Conservation (phyloP, 2,113 vertebrate species). For the Myanophis thanlyinensis region DNA sequence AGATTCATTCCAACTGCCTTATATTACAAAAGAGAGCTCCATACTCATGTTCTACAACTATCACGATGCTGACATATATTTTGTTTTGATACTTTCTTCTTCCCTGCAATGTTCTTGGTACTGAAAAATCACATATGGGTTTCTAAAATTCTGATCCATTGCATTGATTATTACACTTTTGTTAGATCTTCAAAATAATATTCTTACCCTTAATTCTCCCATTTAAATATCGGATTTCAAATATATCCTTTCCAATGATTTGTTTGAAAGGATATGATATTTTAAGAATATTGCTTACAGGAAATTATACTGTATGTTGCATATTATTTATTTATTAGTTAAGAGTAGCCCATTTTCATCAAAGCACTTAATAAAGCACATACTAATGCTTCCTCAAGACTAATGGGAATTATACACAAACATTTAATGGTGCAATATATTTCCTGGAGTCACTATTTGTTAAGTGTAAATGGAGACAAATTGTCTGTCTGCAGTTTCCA, state of each 20-base stretch:
- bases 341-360: background rate
- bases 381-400: background rate
- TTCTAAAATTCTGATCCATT: background rate
- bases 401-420: background rate
- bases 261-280: accelerated
- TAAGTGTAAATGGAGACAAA: background rate
- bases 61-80: background rate
- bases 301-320: background rate
- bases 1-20: background rate
- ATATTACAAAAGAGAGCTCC: background rate
- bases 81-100: background rate
- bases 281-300: background rate
- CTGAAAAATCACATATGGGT: background rate
- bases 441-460: background rate
- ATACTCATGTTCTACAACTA: background rate
- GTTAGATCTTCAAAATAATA: background rate
- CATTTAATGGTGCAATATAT: background rate
- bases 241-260: background rate
- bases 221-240: background rate
- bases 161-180: background rate
- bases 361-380: background rate
- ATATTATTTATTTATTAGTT: background rate
- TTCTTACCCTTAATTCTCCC: background rate
- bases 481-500: background rate
- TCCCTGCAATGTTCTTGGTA: background rate